A percentile compares a stretch with the other conserved stretches of the same genome.
Conservation (phyloP, 2,113 vertebrate species). For the Ammodytes dubius region DNA sequence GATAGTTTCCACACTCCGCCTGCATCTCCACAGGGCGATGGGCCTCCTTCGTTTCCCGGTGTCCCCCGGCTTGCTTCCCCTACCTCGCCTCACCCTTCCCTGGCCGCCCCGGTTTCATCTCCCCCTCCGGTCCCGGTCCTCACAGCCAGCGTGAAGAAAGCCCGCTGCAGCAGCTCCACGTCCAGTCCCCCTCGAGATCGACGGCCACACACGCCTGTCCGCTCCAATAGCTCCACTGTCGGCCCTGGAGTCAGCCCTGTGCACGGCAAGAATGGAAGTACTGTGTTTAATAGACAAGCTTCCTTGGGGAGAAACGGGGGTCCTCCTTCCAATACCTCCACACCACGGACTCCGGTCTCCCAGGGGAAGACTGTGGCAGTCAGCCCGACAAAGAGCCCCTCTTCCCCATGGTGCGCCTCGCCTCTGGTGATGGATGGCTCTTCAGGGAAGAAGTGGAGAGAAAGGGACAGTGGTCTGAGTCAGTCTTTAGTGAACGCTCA, state of each 20-base stretch:
- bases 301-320: constrained; percentile 53
- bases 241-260: constrained; percentile 13
- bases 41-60: neutral
- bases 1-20: constrained; percentile 81
- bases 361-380: constrained; percentile 35
- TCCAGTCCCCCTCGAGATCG: constrained; percentile 40
- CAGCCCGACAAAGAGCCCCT: constrained; percentile 58
- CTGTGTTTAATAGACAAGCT: constrained; percentile 30
- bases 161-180: constrained; percentile 13
- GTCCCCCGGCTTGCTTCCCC: constrained; percentile 21
- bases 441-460: constrained; percentile 49
- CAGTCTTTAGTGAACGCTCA: constrained; percentile 41
- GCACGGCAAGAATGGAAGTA: constrained; percentile 44
- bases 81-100: constrained; percentile 19
- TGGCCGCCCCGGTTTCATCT: constrained; percentile 35
- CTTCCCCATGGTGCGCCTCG: constrained; percentile 17
- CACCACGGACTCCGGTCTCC: constrained; percentile 39
- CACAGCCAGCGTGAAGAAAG: constrained; percentile 32
- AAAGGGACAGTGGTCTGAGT: constrained; percentile 73
- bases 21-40: constrained; percentile 68
- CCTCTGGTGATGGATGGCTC: constrained; percentile 34
- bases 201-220: constrained; percentile 50
- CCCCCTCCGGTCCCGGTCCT: constrained; percentile 40
- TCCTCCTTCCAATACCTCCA: constrained; percentile 46
- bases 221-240: constrained; percentile 24